Base-by-base conservation (phyloP, 1,140 invertebrate genomes). In the Telenomus remus region DNA sequence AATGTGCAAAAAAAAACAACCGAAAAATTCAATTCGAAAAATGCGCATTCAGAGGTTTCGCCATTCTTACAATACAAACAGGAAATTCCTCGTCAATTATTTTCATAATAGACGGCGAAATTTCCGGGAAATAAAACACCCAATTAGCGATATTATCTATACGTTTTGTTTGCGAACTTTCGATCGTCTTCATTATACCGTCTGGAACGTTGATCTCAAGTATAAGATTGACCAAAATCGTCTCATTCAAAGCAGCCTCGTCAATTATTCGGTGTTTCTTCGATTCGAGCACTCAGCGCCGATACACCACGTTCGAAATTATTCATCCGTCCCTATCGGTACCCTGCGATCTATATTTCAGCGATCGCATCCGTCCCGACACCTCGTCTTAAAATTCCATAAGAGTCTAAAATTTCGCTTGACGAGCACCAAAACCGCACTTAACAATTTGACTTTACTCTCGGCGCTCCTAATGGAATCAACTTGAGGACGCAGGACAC, bases 251-350 rank as follows among this genome's bases (percentile, higher is more conserved):
- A 54, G 46, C 27, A 61, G 43, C 42, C 43, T 73, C 61, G 61
- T 73, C 46, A 37, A 73, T 73, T 66, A 73, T 73, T 73, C 70
- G 19, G 43, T 56, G 61, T 66, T 61, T 73, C 60, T 49, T 73
- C 61, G 56, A 51, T 56, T 61, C 63, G 57, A 44, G 57, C 61
- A 66, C 55, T 63, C 27, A 13, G 46, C 57, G 57, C 68, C 59
- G 44, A 19, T 3, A 27, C 42, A 64, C 57, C 57, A 56, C 16
- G 34, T 49, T 11, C 39, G 44, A 70, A 76, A 76, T 76, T 76
- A 76, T 76, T 76, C 65, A 76, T 69, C 63, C 56, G 51, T 16
- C 47, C 11, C 44, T 60, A 64, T 66, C 60, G 64, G 49, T 42
- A 50, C 47, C 35, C 54, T n/a, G 34, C 59, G 53, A 75, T 75